Evolutionary conservation across 2,113 vertebrate genomes (phyloP).

Genomic region (Chaetodon auriga): DNA sequence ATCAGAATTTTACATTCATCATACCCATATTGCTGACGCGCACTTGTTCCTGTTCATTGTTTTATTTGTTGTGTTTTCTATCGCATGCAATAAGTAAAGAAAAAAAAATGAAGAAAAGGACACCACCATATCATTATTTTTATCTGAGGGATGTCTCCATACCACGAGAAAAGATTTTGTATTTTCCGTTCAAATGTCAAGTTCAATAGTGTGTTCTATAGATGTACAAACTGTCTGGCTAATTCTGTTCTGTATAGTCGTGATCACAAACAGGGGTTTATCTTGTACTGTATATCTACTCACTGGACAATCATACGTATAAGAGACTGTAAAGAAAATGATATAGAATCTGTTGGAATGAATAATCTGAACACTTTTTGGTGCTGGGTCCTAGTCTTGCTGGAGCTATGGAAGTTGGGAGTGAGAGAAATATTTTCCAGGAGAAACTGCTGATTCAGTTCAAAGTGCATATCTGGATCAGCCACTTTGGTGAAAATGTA

Average conservation of each 20-base stretch:
- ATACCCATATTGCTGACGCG: conserved; percentile 71
- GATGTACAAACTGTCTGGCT: conserved; percentile 84
- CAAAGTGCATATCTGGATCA: conserved; percentile 54
- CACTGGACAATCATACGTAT: conserved; percentile 82
- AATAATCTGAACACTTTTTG: conserved; percentile 59
- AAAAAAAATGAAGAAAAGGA: conserved; percentile 60
- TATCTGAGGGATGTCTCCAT: conserved; percentile 79
- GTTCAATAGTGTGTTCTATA: conserved; percentile 83
- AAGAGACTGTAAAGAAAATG: conserved; percentile 77
- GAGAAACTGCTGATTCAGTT: conserved; percentile 58
- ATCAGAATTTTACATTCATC: conserved; percentile 74
- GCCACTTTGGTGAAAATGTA: conserved; percentile 52
- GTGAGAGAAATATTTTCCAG: conserved; percentile 62
- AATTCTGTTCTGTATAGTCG: conserved; percentile 81
- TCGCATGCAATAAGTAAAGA: conserved; percentile 86
- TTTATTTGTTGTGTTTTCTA: conserved; percentile 83
- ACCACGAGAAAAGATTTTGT: conserved; percentile 70
- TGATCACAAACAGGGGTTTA: conserved; percentile 84
- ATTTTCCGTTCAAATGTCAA: conserved; percentile 82
- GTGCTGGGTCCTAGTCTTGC: conserved; percentile 70
- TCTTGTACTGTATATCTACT: conserved; percentile 85
- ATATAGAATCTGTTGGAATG: conserved; percentile 58
- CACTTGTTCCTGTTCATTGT: conserved; percentile 78
- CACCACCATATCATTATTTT: conserved; percentile 77
- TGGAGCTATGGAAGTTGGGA: conserved; percentile 62